Percentiles rank a stretch among this genome's conserved stretches.
Conservation (phyloP, 2,888 invertebrate species). For the Caenorhabditis becei region DNA sequence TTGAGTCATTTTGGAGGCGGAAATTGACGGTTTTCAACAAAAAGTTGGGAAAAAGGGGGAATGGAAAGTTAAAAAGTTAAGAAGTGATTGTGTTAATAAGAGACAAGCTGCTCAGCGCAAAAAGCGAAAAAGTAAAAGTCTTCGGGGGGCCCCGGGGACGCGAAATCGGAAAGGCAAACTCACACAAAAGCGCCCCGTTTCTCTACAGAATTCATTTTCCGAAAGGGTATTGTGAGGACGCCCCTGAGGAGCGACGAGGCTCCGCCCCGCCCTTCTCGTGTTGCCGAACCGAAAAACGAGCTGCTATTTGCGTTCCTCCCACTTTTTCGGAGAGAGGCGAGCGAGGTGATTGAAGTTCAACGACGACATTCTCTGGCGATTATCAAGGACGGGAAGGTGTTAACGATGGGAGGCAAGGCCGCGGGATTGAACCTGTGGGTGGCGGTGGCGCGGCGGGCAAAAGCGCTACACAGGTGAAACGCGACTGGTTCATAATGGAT, state of each 20-base stretch:
- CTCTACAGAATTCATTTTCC: slow-evolving; percentile 23
- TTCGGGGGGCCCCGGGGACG: slow-evolving; percentile 10
- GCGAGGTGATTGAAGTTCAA: not conserved
- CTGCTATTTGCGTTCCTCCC: slow-evolving; percentile 58
- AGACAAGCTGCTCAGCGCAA: not conserved
- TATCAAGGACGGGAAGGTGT: slow-evolving; percentile 43
- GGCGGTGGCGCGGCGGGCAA: slow-evolving; percentile 1
- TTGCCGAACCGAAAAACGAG: slow-evolving; percentile 58
- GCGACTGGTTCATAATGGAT: too few species aligned
- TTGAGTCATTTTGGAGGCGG: too few species aligned
- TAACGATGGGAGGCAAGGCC: slow-evolving; percentile 19
- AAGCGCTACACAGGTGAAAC: not conserved
- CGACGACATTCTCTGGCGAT: slow-evolving; percentile 23
- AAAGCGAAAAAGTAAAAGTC: slow-evolving; percentile 14
- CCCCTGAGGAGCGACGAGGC: slow-evolving; percentile 33
- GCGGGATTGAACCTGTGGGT: not conserved
- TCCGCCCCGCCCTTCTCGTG: slow-evolving; percentile 45
- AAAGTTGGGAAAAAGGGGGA: too few species aligned
- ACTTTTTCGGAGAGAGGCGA: not conserved
- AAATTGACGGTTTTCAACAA: too few species aligned
- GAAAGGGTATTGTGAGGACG: slow-evolving; percentile 54
- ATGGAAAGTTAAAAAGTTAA: too few species aligned
- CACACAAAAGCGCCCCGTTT: slow-evolving; percentile 22
- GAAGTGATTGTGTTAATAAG: too few species aligned
- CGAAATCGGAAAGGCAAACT: slow-evolving; percentile 58